Percentiles rank a stretch among this genome's conserved stretches.
phyloP scores from a whole-genome alignment of 1,140 invertebrate species.

The Drosophila teissieri region DNA sequence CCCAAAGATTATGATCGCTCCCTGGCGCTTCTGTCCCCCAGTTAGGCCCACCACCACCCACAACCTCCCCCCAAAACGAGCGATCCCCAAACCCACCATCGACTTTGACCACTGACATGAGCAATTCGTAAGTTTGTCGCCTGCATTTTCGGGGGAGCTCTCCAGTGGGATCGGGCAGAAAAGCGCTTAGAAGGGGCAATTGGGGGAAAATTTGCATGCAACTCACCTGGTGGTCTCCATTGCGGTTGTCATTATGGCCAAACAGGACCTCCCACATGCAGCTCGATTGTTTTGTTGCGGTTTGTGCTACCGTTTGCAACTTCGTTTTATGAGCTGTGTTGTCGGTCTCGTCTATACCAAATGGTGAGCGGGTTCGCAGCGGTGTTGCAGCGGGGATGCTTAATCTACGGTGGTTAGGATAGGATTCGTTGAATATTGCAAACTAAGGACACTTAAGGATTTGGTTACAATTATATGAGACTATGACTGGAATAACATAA shows the following conservation, averaged over 20 bases:
- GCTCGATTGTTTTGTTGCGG: conserved; percentile 78
- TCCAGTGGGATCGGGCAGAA: not conserved
- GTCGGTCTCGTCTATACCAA: conserved; percentile 55
- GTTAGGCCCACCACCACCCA: conserved; percentile 10
- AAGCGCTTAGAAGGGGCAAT: not conserved
- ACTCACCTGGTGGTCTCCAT: conserved; percentile 71
- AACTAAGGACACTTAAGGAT: no score
- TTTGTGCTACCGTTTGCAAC: conserved; percentile 78
- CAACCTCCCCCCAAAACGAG: conserved; percentile 19
- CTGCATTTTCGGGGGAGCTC: conserved; percentile 49
- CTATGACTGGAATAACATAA: no score
- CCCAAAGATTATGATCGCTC: conserved; percentile 71
- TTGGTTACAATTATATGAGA: no score
- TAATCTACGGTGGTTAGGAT: not conserved
- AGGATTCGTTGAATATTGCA: no score
- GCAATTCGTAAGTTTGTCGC: conserved; percentile 84
- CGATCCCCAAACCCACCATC: conserved; percentile 4
- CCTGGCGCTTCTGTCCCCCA: conserved; percentile 64
- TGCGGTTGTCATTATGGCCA: conserved; percentile 78
- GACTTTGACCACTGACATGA: conserved; percentile 64
- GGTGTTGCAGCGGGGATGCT: conserved; percentile 22
- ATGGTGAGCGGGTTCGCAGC: conserved; percentile 14
- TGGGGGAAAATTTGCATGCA: conserved; percentile 66
- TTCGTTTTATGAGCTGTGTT: conserved; percentile 57
- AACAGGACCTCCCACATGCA: conserved; percentile 81